Evolutionary conservation across 2,113 vertebrate species (phyloP), one percentile per base, ranked within the genome.

Genomic region (Pterocles orientalis): DNA sequence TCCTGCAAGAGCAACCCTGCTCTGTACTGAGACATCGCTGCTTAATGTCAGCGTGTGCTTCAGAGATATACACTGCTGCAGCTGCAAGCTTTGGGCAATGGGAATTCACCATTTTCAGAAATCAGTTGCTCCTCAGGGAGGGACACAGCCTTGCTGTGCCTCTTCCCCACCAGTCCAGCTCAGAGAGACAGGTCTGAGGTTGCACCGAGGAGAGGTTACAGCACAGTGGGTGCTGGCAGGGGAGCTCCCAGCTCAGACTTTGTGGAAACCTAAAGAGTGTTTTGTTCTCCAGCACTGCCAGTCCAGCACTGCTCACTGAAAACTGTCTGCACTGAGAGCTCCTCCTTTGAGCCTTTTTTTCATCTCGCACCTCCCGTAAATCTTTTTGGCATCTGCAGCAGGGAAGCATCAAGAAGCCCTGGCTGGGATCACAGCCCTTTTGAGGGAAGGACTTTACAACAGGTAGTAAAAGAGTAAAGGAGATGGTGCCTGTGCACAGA

Each of bases 241-340:
- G 51, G 5, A 79, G 76, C 6, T 76, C 34, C 10, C 0, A 0
- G 8, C 41, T 34, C n/a, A 51, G 2, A 0, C 11, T 43, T 19
- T 0, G 0, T 6, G 79, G 69, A 66, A 43, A 71, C 23, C 41
- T 41, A 70, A 18, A 7, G 24, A 39, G 12, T 21, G 36, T 8
- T 75, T 70, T 58, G 26, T 15, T 75, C 86, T 45, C 47, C 45
- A 18, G 64, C 1, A 1, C 57, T 64, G 48, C 9, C 34, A 54
- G 68, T 34, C 62, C 79, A 39, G 29, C 33, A 6, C 34, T 2
- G 3, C 39, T 82, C 65, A 41, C 75, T 66, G 61, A 66, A 75
- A 82, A 34, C 43, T 15, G 17, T 23, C 78, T 65, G 64, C 60
- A 29, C 16, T 9, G 29, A 58, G 23, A 91, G 48, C 12, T 83